A percentile compares a stretch with the other conserved stretches of the same genome.
Evolutionary conservation across 2,888 invertebrate genomes (phyloP).

Genomic region (Tachina grossa): DNA sequence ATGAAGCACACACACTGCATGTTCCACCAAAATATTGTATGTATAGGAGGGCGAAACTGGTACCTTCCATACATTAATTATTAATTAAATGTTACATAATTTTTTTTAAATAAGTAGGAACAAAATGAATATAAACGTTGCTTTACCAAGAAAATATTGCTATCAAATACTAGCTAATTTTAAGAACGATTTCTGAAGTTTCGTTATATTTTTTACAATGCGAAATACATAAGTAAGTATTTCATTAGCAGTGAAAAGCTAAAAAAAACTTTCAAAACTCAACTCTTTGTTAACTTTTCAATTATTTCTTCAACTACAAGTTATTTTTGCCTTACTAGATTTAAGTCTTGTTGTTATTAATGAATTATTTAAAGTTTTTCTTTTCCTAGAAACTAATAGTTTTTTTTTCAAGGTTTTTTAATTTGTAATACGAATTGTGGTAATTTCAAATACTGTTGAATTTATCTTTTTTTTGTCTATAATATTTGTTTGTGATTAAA

Average conservation of each 20-base stretch:
- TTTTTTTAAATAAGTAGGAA: too few relatives aligned
- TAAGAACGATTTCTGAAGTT: too few relatives aligned
- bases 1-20: too few relatives aligned
- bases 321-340: constrained; percentile 13
- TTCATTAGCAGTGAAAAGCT: neutral
- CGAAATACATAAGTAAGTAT: too few relatives aligned
- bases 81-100: too few relatives aligned
- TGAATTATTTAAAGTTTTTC: constrained; percentile 25
- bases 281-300: constrained; percentile 16
- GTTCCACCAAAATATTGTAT: too few relatives aligned
- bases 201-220: too few relatives aligned
- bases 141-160: too few relatives aligned
- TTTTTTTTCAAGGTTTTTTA: constrained; percentile 29
- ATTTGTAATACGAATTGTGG: constrained; percentile 61
- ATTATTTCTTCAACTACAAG: constrained; percentile 12
- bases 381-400: constrained; percentile 60
- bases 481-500: constrained; percentile 14
- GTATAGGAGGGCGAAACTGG: too few relatives aligned
- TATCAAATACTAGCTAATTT: too few relatives aligned
- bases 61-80: too few relatives aligned
- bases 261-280: constrained; percentile 33
- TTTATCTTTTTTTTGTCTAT: constrained; percentile 34
- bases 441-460: constrained; percentile 67
- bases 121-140: too few relatives aligned
- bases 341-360: neutral